A percentile compares a stretch with the other conserved stretches of the same genome.
Conservation (phyloP, 2,888 invertebrate genomes). For the Nomada ferruginata region DNA sequence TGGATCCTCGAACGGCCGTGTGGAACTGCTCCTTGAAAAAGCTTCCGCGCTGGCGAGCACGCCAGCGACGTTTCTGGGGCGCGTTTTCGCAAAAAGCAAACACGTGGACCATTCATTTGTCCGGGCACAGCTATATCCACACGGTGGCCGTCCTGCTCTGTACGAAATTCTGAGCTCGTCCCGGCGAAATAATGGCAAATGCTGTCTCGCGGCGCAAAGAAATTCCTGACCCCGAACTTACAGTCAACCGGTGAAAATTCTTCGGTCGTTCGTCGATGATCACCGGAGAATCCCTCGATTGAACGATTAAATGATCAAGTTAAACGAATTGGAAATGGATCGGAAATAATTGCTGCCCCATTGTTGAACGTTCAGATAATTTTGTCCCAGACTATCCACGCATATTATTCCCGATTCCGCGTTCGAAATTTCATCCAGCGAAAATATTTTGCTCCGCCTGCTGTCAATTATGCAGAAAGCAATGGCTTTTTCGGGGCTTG, state of each 20-base stretch:
- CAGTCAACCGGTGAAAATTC: neutral
- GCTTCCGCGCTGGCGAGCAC: neutral
- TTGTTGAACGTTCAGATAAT: too few species aligned
- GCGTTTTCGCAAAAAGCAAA: neutral
- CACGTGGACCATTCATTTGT: conserved; percentile 9
- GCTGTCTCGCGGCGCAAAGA: conserved; percentile 15
- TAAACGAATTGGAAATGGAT: too few species aligned
- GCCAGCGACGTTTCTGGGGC: neutral
- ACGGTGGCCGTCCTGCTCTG: conserved; percentile 7
- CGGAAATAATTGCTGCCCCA: too few species aligned
- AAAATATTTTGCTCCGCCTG: too few species aligned
- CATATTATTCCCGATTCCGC: too few species aligned
- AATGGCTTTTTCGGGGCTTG: too few species aligned
- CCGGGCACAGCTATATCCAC: neutral
- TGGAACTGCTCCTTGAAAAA: neutral
- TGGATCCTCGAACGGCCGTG: neutral
- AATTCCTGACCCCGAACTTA: conserved; percentile 1
- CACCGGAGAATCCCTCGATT: neutral
- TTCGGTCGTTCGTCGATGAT: neutral
- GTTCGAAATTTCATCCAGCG: too few species aligned
- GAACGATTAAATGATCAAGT: neutral
- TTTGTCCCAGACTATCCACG: too few species aligned
- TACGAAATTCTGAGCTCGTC: neutral
- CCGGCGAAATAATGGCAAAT: conserved; percentile 33
- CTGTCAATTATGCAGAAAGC: too few species aligned